Conservation (phyloP, 2,888 invertebrate species). For the Callyntrura guangdongensis region DNA sequence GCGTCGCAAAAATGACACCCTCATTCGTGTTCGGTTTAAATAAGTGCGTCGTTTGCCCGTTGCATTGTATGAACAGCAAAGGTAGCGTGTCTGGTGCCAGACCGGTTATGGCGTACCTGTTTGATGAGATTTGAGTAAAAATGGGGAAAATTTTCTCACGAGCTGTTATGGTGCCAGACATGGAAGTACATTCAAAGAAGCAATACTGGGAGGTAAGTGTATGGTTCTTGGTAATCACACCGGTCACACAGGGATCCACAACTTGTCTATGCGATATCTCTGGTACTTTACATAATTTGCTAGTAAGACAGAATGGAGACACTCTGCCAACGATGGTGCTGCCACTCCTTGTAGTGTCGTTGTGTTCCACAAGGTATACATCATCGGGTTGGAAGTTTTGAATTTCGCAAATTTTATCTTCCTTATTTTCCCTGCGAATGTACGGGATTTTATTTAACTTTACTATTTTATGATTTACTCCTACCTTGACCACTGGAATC, state of each 20-base stretch:
- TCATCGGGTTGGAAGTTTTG: conserved; percentile 75
- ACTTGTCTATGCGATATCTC: conserved; percentile 66
- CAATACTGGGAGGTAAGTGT: conserved; percentile 65
- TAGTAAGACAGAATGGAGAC: conserved; percentile 54
- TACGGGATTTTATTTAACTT: conserved; percentile 78
- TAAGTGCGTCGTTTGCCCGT: conserved; percentile 45
- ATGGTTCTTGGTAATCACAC: conserved; percentile 65
- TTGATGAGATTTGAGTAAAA: conserved; percentile 71
- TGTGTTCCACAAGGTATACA: conserved; percentile 69
- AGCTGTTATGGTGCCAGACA: background rate
- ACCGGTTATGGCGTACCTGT: conserved; percentile 73
- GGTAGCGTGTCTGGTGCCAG: conserved; percentile 9
- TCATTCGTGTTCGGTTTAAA: conserved; percentile 65
- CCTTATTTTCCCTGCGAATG: conserved; percentile 39
- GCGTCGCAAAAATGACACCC: conserved; percentile 69
- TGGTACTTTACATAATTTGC: conserved; percentile 73
- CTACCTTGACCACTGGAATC: conserved; percentile 70
- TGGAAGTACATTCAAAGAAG: conserved; percentile 66
- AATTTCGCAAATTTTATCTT: conserved; percentile 75
- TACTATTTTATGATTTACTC: conserved; percentile 55
- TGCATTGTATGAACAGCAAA: conserved; percentile 46
- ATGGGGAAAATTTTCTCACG: conserved; percentile 71
- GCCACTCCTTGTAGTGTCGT: background rate
- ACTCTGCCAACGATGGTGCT: conserved; percentile 43
- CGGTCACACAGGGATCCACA: conserved; percentile 76